Percentiles rank a stretch among this genome's conserved stretches.
phyloP scores from a whole-genome alignment of 2,113 vertebrate species.

The Trachemys scripta region DNA sequence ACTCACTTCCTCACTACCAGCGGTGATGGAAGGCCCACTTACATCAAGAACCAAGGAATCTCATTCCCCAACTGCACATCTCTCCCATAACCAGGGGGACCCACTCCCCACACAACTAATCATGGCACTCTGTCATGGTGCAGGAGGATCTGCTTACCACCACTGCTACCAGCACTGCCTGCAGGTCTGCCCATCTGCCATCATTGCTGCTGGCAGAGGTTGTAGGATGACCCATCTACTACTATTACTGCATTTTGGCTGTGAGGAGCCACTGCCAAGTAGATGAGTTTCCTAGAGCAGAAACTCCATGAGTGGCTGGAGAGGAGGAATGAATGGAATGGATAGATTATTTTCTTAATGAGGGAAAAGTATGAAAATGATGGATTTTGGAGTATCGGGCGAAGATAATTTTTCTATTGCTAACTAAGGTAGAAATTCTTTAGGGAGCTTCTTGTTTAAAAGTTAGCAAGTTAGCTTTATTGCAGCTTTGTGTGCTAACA shows the following conservation, averaged over 20 bases:
- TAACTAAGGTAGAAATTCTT: neutral
- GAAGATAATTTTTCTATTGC: neutral
- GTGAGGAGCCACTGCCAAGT: fast-evolving
- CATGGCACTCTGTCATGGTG: neutral
- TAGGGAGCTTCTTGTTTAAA: neutral
- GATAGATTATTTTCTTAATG: neutral
- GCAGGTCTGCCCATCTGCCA: neutral
- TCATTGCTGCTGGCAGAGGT: fast-evolving
- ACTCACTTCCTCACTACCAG: neutral
- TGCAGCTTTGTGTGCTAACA: neutral
- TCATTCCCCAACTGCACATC: neutral
- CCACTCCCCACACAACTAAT: neutral
- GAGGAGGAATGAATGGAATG: neutral
- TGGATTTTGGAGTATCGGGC: neutral
- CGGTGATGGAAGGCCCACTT: neutral
- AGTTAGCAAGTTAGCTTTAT: neutral
- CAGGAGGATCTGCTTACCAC: neutral
- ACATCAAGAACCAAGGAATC: neutral
- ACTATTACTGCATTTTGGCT: neutral
- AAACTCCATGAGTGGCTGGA: neutral
- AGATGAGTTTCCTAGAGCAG: fast-evolving
- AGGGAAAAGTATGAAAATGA: neutral
- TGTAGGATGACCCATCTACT: neutral
- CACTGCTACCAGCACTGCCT: neutral
- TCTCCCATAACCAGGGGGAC: neutral